Base-by-base conservation (phyloP, 2,888 invertebrate species). In the Apotomis turbidana region DNA sequence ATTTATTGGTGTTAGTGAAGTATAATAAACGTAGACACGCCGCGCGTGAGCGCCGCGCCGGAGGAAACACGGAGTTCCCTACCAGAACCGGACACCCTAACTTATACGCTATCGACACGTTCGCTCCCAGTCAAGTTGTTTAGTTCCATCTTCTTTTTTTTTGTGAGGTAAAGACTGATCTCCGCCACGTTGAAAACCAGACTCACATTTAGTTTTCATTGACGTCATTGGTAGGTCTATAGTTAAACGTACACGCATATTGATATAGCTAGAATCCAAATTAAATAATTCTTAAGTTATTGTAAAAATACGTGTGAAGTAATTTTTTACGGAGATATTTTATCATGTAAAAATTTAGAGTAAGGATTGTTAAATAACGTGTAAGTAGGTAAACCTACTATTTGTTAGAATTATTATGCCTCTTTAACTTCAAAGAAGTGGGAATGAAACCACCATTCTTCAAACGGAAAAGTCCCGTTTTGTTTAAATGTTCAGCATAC, bases 151-250 rank as follows among this genome's bases (percentile, higher is more conserved):
- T 80, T 76, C 77, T 81, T 78, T 86, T 84, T 83, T 85, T 87
- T 87, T 87, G 89, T 88, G 91, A 93, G 92, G 88, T 87, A 90
- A 92, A 93, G 93, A 93, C 93, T 93, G 93, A 93, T 87, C 85
- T 89, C 87, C 83, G 84, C 85, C 82, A 85, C 58, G 64, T 64
- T 76, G 79, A 80, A 80, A 81, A 82, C 78, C 71, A 79, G 80
- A 77, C 76, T 82, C 81, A 81, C 78, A 73, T 75, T 74, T 68
- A 77, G 75, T 75, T 77, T 62, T 41, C 62, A 74, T 70, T 72
- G 57, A 59, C 52, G 27, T 60, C 62, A 70, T 67, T 70, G 6
- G 71, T 68, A 68, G 71, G 54, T 62, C 38, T 44, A 67, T 51
- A 44, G 54, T 58, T 69, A 60, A 59, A 68, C 68, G 38, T 64